Evolutionary conservation across 2,113 vertebrate species (phyloP), one percentile per base, ranked within the genome.

Genomic region (Gallinago undulata): DNA sequence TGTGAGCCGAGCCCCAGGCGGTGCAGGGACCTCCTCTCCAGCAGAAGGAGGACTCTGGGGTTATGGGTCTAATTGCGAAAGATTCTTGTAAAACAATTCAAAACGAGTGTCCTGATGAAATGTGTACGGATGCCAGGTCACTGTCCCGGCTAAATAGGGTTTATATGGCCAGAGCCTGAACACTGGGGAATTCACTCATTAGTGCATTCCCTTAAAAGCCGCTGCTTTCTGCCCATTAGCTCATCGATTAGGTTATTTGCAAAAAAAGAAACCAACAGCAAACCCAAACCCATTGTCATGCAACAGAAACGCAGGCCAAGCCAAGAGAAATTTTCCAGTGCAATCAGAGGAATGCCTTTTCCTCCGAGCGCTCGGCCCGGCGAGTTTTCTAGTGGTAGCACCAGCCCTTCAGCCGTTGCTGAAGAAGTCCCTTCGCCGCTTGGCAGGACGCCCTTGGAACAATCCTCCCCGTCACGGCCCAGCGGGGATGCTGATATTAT

Each of bases 41-140:
- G 84, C 67, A 84, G 64, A 23, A 80, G 72, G 39, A 89, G 50
- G 37, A 57, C 75, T 62, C 90, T n/a, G 74, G 23, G 72, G 28
- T 77, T 89, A 51, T 33, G 87, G 63, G 66, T 93, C 81, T 87
- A 45, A 91, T 96, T 87, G 93, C 25, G 51, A 96, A 96, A 97
- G 85, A 73, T 77, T 94, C 92, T 94, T 77, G 94, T 94, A 87
- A 91, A 96, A 70, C 85, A 80, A 81, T 84, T 74, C 85, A 69
- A 45, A 92, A 88, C 18, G 59, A 90, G 85, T 2, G 73, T 86
- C 88, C 94, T 77, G 85, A 85, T 96, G 92, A 86, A 90, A 96
- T 39, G 56, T 55, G 50, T 59, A 17, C 43, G 64, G 72, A 41
- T 86, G 88, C 83, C 87, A 92, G 88, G 88, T 93, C 96, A 90